Base-by-base conservation (phyloP, 2,113 vertebrate species). In the Eulemur rufifrons region DNA sequence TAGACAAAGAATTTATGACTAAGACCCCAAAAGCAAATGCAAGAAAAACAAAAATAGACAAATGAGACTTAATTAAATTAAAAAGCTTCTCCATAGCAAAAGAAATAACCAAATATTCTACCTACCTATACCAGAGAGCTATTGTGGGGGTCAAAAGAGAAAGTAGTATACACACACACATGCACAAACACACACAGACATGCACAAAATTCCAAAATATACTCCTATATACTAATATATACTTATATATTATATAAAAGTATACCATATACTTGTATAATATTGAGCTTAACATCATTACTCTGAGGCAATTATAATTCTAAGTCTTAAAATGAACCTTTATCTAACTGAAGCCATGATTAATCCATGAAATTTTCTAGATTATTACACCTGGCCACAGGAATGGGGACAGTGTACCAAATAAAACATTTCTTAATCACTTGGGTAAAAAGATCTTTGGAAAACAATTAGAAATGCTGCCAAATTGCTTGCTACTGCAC, bases 391-490 rank as follows among this genome's bases (percentile, higher is more conserved):
- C 61, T 95, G 69, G 27, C 50, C 45, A 92, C 27, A 78, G 21
- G 27, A 14, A 87, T 85, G 27, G 10, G 25, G 32, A 6, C 6
- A 91, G 18, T 93, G 6, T 74, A 86, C 29, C 71, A 97, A 91
- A 96, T 50, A 89, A 97, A 95, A 88, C 27, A 92, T 91, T 92
- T 95, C 32, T 83, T 93, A 89, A 96, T 86, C 76, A 92, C 2
- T 93, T 94, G 3, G 29, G 50, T 84, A 77, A 90, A 90, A 96
- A 66, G 34, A 84, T 94, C 25, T 97, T 94, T 96, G 81, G 34
- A 91, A 96, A 97, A 95, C 63, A 94, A 91, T 96, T 97, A 92
- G 86, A 97, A 94, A 91, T 84, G 66, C 68, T 50, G 4, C 50
- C 97, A 96, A 93, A 94, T 88, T 95, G 32, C 74, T 76, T 89